Evolutionary conservation across 2,888 invertebrate species (phyloP), one percentile per base, ranked within the genome.

Genomic region (Agriopis aurantiaria): DNA sequence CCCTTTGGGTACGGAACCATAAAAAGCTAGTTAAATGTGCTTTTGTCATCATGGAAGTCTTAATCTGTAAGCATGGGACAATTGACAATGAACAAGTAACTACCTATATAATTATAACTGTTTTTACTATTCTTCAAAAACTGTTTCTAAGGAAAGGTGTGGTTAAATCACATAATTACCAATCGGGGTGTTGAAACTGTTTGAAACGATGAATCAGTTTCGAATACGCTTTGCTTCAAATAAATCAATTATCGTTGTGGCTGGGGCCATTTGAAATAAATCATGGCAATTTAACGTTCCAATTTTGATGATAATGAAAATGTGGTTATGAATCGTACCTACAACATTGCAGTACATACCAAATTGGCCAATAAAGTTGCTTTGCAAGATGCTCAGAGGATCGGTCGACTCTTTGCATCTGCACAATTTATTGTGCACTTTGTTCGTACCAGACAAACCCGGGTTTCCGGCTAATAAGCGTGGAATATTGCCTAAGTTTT

Each of bases 191-290:
- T 53, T 52, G 23, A 58, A 46, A 45, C 11, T 45, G 46, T 46
- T 58, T 9, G 58, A 23, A 58, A 58, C 58, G 10, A 45, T 58
- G 48, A 46, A 8, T 48, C 46, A 58, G 23, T 43, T 40, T 40
- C 6, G 33, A 53, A 40, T 40, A 55, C 40, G 11, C 6, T 55
- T 55, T 8, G 40, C 40, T n/a, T 40, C n/a, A n/a, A 12, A 12
- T 33, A 12, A 55, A 55, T 55, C 11, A 55, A 55, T 40, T 40
- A 8, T n/a, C n/a, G n/a, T 55, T 55, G 40, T n/a, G 23, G 33
- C 7, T 9, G 1, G 7, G 10, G 40, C 11, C 40, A n/a, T 52
- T 23, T 11, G 17, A 11, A 2, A 55, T 40, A n/a, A 41, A 8
- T n/a, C 23, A n/a, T 55, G 33, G n/a, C 40, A 40, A 33, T 55